Percentiles rank a stretch among this genome's conserved stretches.
Evolutionary conservation across 2,113 vertebrate species (phyloP).

Genomic region (Galbula dea): DNA sequence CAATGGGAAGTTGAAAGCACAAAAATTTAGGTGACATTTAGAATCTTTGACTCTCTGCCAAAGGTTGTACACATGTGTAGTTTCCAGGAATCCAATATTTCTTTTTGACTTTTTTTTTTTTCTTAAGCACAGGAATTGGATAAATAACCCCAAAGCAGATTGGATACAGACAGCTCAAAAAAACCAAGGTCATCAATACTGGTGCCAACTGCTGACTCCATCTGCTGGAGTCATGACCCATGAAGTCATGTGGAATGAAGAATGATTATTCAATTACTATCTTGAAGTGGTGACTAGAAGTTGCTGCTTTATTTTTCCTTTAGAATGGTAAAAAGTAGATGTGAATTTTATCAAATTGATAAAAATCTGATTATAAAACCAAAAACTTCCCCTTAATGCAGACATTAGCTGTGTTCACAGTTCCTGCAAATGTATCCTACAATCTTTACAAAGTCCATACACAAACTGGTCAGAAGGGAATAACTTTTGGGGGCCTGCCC

Average conservation of each 20-base stretch:
- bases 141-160: neutral
- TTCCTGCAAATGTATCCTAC: neutral
- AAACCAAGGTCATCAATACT: neutral
- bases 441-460: neutral
- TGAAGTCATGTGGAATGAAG: slow-evolving; percentile 24
- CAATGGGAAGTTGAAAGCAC: neutral
- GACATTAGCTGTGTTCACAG: neutral
- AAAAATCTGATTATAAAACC: neutral
- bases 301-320: neutral
- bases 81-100: neutral
- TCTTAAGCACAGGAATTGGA: neutral
- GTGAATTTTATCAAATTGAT: neutral
- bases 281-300: neutral
- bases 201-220: neutral
- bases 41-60: neutral
- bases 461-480: neutral
- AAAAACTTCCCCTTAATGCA: neutral
- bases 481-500: neutral
- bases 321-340: neutral
- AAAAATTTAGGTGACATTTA: neutral
- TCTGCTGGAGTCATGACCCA: slow-evolving; percentile 26
- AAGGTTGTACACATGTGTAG: neutral
- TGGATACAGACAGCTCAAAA: neutral
- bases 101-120: neutral
- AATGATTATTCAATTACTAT: slow-evolving; percentile 38